These are phyloP conservation scores for Amniataba percoides DNA, from an alignment of 2,797 vertebrate species.

Conservation along the genomic window DNA sequence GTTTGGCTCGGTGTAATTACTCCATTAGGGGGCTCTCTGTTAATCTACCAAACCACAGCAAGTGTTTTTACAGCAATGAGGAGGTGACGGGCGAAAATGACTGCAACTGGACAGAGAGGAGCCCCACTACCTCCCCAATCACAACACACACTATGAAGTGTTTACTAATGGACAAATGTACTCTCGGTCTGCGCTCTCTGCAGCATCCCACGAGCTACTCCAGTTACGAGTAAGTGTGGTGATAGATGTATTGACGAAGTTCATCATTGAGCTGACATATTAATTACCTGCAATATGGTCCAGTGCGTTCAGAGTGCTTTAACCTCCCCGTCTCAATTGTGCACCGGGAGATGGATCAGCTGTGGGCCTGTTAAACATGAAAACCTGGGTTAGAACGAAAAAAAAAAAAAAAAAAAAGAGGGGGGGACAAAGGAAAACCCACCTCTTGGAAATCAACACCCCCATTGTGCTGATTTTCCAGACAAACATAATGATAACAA, in stretches of 20 bases:
- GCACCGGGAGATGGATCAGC: slow-evolving; percentile 65
- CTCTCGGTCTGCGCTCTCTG: slow-evolving; percentile 67
- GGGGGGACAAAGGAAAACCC: slow-evolving; percentile 62
- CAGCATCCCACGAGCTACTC: slow-evolving; percentile 72
- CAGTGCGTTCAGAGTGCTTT: slow-evolving; percentile 70
- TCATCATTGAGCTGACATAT: slow-evolving; percentile 75
- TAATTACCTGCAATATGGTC: slow-evolving; percentile 78
- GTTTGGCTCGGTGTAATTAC: slow-evolving; percentile 91
- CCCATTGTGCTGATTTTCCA: slow-evolving; percentile 80
- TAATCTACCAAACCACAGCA: slow-evolving; percentile 87
- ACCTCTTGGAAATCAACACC: slow-evolving; percentile 76
- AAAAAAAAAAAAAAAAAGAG: slow-evolving; percentile 59
- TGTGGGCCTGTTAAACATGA: slow-evolving; percentile 70
- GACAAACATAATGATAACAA: slow-evolving; percentile 85
- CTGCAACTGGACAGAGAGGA: slow-evolving; percentile 79
- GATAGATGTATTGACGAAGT: slow-evolving; percentile 75
- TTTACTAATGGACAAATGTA: slow-evolving; percentile 83
- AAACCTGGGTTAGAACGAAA: slow-evolving; percentile 77
- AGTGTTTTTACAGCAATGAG: slow-evolving; percentile 85
- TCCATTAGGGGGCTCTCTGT: slow-evolving; percentile 89
- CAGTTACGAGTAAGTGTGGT: slow-evolving; percentile 69
- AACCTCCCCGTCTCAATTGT: slow-evolving; percentile 69
- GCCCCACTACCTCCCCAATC: slow-evolving; percentile 74
- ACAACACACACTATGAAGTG: slow-evolving; percentile 82
- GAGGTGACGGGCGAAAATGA: slow-evolving; percentile 81